phyloP scores from a whole-genome alignment of 2,113 vertebrate genomes.

The Parotia lawesii region DNA sequence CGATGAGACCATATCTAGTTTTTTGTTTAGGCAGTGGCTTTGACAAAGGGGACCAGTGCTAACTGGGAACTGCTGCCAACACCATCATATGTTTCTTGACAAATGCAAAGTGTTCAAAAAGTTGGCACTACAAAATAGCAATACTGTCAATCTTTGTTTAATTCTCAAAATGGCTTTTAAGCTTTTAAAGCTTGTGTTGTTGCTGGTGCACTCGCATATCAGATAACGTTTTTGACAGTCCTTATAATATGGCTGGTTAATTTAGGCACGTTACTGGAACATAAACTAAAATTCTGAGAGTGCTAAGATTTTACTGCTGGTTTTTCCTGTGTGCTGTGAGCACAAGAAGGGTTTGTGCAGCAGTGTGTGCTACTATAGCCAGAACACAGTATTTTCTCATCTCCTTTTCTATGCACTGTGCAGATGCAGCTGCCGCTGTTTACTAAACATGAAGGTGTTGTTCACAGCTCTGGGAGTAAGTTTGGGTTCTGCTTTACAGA shows the following conservation, averaged over 20 bases:
- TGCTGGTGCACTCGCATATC: not conserved
- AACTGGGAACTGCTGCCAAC: constrained; percentile 3
- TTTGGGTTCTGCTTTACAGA: not conserved
- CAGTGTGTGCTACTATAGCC: not conserved
- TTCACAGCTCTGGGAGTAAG: not conserved
- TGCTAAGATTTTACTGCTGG: not conserved
- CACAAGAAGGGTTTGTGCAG: not conserved
- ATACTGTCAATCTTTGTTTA: constrained; percentile 34
- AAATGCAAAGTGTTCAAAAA: constrained; percentile 43
- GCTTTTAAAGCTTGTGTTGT: constrained; percentile 20
- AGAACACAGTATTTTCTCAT: not conserved
- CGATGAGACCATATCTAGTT: not conserved
- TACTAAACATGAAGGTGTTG: not conserved
- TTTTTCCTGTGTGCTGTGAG: not conserved
- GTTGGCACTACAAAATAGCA: constrained; percentile 41
- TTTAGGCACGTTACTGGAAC: not conserved
- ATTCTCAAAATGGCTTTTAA: not conserved
- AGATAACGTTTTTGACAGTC: not conserved
- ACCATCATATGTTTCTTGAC: constrained; percentile 47
- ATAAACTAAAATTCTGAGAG: not conserved
- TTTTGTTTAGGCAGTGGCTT: not conserved
- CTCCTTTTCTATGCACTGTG: not conserved
- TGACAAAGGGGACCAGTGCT: constrained; percentile 1
- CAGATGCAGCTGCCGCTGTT: not conserved
- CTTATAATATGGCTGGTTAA: not conserved